phyloP scores from a whole-genome alignment of 2,797 vertebrate species.

The Caiman crocodilus region DNA sequence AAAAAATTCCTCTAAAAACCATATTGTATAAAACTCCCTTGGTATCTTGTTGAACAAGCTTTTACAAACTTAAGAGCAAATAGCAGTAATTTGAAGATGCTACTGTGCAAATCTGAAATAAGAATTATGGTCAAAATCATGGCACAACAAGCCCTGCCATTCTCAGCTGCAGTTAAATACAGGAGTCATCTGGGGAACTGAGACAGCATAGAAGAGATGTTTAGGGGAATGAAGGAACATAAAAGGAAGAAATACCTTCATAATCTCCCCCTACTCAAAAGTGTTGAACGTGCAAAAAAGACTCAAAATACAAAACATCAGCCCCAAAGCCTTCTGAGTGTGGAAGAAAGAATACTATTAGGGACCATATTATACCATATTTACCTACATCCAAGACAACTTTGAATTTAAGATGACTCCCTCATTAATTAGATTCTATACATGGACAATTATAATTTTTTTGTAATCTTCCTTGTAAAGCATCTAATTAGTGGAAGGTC shows the following conservation, averaged over 20 bases:
- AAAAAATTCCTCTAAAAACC: not conserved
- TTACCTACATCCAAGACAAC: too few species aligned
- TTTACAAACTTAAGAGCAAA: not conserved
- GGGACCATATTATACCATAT: not conserved
- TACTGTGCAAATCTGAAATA: not conserved
- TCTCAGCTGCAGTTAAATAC: not conserved
- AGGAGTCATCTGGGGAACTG: not conserved
- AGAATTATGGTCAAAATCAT: not conserved
- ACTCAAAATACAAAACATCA: not conserved
- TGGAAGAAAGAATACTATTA: not conserved
- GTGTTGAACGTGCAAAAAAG: not conserved
- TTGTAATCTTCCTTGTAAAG: too few species aligned
- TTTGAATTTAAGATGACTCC: too few species aligned
- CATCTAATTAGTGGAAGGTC: too few species aligned
- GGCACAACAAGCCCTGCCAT: not conserved
- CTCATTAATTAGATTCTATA: too few species aligned
- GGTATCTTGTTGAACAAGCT: not conserved
- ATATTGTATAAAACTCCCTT: not conserved
- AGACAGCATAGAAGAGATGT: not conserved
- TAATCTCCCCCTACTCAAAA: not conserved
- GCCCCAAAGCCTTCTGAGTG: not conserved
- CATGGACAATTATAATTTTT: too few species aligned
- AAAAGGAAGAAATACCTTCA: not conserved
- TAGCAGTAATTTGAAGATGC: not conserved
- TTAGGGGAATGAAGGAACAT: not conserved